These are phyloP conservation scores for Pempheris klunzingeri DNA, from an alignment of 2,797 vertebrate genomes.

Conservation along the genomic window DNA sequence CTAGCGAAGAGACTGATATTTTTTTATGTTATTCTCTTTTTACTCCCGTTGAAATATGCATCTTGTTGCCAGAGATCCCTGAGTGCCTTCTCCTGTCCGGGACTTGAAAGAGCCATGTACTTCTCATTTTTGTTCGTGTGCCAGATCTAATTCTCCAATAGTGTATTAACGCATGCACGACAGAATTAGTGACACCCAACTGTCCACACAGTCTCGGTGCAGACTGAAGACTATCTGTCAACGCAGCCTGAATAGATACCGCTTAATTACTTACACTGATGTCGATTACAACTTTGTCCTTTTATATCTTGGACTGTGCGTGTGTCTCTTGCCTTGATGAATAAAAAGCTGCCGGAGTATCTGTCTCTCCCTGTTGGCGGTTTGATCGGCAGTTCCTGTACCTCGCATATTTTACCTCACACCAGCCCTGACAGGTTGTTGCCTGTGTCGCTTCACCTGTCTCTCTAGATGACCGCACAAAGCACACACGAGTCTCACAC, in stretches of 20 bases:
- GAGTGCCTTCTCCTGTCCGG: slow-evolving; percentile 62
- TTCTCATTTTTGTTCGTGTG: slow-evolving; percentile 22
- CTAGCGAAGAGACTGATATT: slow-evolving; percentile 24
- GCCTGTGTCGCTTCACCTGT: slow-evolving; percentile 27
- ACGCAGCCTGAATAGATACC: not conserved
- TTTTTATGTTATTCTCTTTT: slow-evolving; percentile 23
- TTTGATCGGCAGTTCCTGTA: slow-evolving; percentile 14
- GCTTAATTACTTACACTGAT: not conserved
- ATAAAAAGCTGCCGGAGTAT: not conserved
- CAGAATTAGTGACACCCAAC: slow-evolving; percentile 38
- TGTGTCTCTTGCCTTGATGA: slow-evolving; percentile 8
- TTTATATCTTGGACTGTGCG: not conserved
- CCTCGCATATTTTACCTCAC: slow-evolving; percentile 46
- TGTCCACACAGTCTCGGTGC: slow-evolving; percentile 1
- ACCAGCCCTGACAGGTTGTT: slow-evolving; percentile 40
- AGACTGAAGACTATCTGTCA: not conserved
- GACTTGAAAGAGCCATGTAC: slow-evolving; percentile 39
- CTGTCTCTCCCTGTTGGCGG: not conserved
- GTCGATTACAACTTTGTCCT: not conserved
- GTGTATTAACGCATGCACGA: slow-evolving; percentile 25
- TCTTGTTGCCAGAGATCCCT: slow-evolving; percentile 44
- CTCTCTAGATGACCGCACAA: not conserved
- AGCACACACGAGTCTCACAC: slow-evolving; percentile 2
- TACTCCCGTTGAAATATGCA: slow-evolving; percentile 62
- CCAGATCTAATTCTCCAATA: slow-evolving; percentile 30